Conservation (phyloP, 1,140 invertebrate genomes). For the Sitodiplosis mosellana region DNA sequence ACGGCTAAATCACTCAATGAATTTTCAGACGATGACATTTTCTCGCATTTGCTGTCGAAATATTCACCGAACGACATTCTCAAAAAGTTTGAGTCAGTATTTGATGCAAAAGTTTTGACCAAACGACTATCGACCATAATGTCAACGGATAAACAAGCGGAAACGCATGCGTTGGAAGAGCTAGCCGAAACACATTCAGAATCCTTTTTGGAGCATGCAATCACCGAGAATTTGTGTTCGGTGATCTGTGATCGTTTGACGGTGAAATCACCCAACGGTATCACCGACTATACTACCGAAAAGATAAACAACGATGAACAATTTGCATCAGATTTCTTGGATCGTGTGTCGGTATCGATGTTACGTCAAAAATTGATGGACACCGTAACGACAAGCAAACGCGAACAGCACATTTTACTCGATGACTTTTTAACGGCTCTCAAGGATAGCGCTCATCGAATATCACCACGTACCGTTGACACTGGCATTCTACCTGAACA, state of each 20-base stretch:
- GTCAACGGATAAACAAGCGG: conserved; percentile 14
- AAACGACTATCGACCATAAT: conserved; percentile 19
- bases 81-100: conserved; percentile 3
- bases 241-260: conserved; percentile 23
- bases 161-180: conserved; percentile 17
- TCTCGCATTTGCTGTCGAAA: conserved; percentile 15
- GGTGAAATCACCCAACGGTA: conserved; percentile 10
- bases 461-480: no score
- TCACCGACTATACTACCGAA: conserved; percentile 22
- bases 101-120: neutral
- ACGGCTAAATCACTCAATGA: neutral
- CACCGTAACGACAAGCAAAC: no score
- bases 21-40: conserved; percentile 9
- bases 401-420: no score
- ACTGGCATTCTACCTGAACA: no score
- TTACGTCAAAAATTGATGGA: no score
- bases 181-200: conserved; percentile 24
- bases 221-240: conserved; percentile 21
- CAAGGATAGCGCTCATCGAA: no score
- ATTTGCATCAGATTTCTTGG: no score
- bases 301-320: conserved; percentile 19
- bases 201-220: conserved; percentile 22
- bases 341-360: no score
- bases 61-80: conserved; percentile 9
- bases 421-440: no score